These are phyloP conservation scores for Ctenicera cuprea DNA, from an alignment of 2,888 invertebrate species.

Conservation along the genomic window DNA sequence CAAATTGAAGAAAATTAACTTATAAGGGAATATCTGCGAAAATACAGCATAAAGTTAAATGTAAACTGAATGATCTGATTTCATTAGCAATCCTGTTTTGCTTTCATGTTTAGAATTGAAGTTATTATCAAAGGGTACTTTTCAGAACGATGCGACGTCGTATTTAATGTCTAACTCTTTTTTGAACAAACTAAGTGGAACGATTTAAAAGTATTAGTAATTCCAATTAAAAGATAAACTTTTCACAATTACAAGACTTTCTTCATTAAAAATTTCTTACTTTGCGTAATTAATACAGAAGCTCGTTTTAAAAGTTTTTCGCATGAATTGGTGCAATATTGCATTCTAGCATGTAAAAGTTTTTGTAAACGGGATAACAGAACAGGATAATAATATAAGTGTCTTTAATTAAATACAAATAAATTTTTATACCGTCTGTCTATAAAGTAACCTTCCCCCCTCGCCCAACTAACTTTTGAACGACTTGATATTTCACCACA, in stretches of 20 bases:
- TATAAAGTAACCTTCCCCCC: too few species aligned
- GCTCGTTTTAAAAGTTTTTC: not conserved
- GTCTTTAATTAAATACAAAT: too few species aligned
- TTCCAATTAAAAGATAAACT: slow-evolving; percentile 5
- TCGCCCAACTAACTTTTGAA: too few species aligned
- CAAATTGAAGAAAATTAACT: not conserved
- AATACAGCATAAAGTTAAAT: not conserved
- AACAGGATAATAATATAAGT: too few species aligned
- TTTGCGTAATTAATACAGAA: not conserved
- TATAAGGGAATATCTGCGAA: not conserved
- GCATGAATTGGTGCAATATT: not conserved
- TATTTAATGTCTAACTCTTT: not conserved
- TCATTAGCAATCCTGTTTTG: not conserved
- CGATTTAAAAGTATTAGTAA: not conserved
- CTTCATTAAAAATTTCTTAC: slow-evolving; percentile 9
- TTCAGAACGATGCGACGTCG: not conserved
- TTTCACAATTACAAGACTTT: not conserved
- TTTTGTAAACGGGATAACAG: too few species aligned
- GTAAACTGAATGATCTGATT: not conserved
- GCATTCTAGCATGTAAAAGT: too few species aligned
- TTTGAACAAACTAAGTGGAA: not conserved
- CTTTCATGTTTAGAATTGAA: slow-evolving; percentile 6
- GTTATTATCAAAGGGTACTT: not conserved
- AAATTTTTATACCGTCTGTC: too few species aligned
- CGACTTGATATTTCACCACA: too few species aligned